phyloP scores from a whole-genome alignment of 2,888 invertebrate genomes.

The Drosophila limbata region DNA sequence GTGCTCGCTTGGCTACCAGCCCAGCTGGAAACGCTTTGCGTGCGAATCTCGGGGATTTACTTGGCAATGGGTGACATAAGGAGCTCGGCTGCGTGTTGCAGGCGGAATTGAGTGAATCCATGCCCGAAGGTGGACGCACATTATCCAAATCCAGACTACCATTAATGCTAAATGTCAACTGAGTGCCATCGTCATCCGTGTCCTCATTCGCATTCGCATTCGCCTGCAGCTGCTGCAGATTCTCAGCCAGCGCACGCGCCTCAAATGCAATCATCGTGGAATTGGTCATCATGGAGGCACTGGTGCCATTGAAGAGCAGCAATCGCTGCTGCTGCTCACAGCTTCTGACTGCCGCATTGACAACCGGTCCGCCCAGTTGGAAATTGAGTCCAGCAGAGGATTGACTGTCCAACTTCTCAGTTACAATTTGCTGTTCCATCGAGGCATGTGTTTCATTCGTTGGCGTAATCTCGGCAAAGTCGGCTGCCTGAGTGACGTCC shows the following conservation, averaged over 20 bases:
- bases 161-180: slow-evolving; percentile 87
- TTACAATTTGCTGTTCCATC: neutral
- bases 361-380: slow-evolving; percentile 49
- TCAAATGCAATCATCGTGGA: slow-evolving; percentile 91
- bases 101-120: slow-evolving; percentile 88
- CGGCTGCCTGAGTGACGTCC: slow-evolving; percentile 71
- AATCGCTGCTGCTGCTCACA: slow-evolving; percentile 46
- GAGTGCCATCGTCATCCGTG: slow-evolving; percentile 59
- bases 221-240: slow-evolving; percentile 74
- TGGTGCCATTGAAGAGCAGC: slow-evolving; percentile 85
- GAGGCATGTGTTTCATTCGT: slow-evolving; percentile 73
- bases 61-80: slow-evolving; percentile 76
- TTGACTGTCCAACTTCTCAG: slow-evolving; percentile 18
- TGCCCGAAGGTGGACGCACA: slow-evolving; percentile 91
- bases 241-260: slow-evolving; percentile 89
- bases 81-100: slow-evolving; percentile 76
- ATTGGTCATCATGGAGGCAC: slow-evolving; percentile 88
- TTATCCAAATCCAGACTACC: slow-evolving; percentile 90
- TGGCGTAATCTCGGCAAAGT: slow-evolving; percentile 81
- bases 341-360: slow-evolving; percentile 66
- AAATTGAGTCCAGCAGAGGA: slow-evolving; percentile 32
- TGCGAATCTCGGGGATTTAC: slow-evolving; percentile 85
- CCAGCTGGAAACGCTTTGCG: slow-evolving; percentile 91
- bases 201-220: slow-evolving; percentile 28
- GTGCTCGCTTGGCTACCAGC: slow-evolving; percentile 90